Percentiles rank a stretch among this genome's conserved stretches.
Evolutionary conservation across 2,113 vertebrate species (phyloP).

Genomic region (Oriolus oriolus): DNA sequence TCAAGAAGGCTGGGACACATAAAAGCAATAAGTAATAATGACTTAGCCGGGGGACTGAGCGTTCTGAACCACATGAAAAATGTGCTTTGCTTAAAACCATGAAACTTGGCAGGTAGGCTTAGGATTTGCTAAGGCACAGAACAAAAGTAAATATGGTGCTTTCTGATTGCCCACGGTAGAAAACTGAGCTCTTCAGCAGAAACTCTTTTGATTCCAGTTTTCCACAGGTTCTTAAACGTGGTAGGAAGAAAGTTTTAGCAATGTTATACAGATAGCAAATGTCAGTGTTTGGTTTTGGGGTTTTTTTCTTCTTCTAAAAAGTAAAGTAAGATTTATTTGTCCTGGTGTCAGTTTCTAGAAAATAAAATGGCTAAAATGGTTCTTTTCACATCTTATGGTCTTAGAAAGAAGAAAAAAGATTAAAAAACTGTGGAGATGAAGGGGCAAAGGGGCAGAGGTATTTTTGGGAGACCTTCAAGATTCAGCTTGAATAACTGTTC

Average conservation of each 20-base stretch:
- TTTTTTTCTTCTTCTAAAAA: neutral
- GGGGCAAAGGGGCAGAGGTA: neutral
- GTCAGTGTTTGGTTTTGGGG: neutral
- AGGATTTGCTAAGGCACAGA: neutral
- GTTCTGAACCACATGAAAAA: constrained; percentile 24
- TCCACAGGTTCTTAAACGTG: neutral
- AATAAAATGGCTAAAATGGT: neutral
- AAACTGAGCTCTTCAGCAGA: neutral
- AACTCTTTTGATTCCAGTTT: neutral
- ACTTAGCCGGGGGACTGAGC: neutral
- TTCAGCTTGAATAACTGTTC: neutral
- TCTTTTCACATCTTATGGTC: neutral
- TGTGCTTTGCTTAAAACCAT: neutral
- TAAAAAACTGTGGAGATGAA: neutral
- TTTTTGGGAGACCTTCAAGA: neutral
- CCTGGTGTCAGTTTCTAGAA: neutral
- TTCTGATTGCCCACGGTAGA: neutral
- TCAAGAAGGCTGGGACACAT: constrained; percentile 4
- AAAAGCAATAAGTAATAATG: constrained; percentile 31
- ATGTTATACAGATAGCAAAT: neutral
- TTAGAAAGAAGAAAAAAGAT: neutral
- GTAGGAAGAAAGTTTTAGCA: neutral
- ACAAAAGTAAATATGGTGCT: constrained; percentile 23
- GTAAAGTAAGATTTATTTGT: neutral
- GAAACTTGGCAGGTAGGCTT: constrained; percentile 3